Base-by-base conservation (phyloP, 2,888 invertebrate species). In the Drosophila flavopinicola region DNA sequence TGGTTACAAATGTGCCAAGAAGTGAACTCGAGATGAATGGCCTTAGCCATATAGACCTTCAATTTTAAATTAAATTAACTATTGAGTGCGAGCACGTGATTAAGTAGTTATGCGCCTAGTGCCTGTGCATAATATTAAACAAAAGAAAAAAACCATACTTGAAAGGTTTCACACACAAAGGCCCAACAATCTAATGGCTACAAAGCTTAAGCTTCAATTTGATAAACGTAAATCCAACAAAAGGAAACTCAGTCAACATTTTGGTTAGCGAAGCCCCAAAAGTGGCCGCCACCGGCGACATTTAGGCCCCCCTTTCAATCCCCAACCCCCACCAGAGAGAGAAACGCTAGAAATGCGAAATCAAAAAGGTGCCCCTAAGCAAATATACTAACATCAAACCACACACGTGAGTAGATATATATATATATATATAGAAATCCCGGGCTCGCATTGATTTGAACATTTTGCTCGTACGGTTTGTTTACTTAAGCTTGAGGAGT, bases 151-250 rank as follows among this genome's bases (percentile, higher is more conserved):
- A 20, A 29, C 27, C 30, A 4, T 10, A 15, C 47, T 51, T 57
- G 11, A 33, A 13, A 24, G 41, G 25, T 27, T 35, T 39, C 9
- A 5, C 10, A 5, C 10, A 29, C 37, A 47, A 52, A 61, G 48
- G 67, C 60, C 63, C 52, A 66, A 61, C 72, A 76, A 68, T 58
- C 60, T 63, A 67, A 78, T 70, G 59, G 75, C 63, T 57, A 47
- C 58, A 57, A 67, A 71, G 59, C 74, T 48, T 80, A 78, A 82
- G 79, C 83, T 67, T 66, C 77, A 77, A 79, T 78, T 82, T 82
- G 73, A 75, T 64, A 63, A 82, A 79, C 72, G 66, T 49, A 80
- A 82, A 72, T 68, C 60, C 59, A 51, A 38, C 63, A 71, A 64
- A 67, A 67, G 69, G 52, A 57, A 63, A 48, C 59, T 48, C 58